Evolutionary conservation across 1,140 invertebrate species (phyloP).

Genomic region (Pachypsylla venusta): DNA sequence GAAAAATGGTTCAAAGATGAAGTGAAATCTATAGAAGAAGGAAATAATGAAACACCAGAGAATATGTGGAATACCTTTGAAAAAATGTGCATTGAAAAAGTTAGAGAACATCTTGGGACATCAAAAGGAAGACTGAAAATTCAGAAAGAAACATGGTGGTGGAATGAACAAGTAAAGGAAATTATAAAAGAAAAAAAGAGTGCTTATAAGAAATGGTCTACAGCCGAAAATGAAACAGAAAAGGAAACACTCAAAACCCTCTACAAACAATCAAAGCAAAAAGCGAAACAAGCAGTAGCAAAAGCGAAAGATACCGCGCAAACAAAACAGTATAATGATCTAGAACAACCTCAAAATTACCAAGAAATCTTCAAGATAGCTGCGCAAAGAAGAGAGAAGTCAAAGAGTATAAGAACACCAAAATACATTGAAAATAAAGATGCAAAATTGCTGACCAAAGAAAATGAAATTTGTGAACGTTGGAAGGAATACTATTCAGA

Average conservation of each 20-base stretch:
- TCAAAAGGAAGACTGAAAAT: neutral
- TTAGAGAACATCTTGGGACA: neutral
- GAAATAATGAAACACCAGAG: neutral
- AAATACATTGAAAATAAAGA: conserved; percentile 9
- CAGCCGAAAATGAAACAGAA: neutral
- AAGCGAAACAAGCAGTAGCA: neutral
- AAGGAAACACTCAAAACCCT: neutral
- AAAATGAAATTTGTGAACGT: neutral
- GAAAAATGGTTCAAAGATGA: neutral
- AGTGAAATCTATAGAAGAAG: neutral
- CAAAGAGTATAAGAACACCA: conserved; percentile 7
- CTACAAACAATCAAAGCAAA: no score
- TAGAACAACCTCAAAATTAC: neutral
- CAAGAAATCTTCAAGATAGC: conserved; percentile 12
- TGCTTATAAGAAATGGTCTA: neutral
- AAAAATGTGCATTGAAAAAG: neutral
- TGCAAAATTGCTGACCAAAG: neutral
- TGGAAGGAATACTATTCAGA: conserved; percentile 1
- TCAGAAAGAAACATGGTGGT: neutral
- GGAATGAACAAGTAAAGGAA: neutral
- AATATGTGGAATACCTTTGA: neutral
- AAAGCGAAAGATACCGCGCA: neutral
- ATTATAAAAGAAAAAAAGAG: neutral
- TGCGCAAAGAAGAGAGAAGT: conserved; percentile 4
- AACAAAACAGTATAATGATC: neutral